Evolutionary conservation across 2,888 invertebrate species (phyloP).

Genomic region (Fragum sueziense): DNA sequence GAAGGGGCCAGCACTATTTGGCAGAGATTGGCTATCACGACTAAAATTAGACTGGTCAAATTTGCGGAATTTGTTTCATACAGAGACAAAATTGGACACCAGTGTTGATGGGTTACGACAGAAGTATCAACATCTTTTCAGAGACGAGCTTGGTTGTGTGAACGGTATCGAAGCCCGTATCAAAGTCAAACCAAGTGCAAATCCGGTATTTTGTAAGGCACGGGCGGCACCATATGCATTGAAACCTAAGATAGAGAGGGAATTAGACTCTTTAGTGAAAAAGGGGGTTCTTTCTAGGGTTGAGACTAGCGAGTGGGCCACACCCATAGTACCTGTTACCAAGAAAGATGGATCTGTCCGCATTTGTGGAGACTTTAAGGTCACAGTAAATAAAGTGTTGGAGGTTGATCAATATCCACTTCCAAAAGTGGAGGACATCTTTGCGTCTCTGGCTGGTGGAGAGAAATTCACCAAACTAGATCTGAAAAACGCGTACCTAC

Average conservation of each 20-base stretch:
- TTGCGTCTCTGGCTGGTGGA: conserved; percentile 51
- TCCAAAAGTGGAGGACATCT: conserved; percentile 53
- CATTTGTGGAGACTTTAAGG: conserved; percentile 59
- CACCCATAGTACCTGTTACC: conserved; percentile 59
- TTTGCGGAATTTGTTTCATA: neutral
- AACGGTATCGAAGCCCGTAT: conserved; percentile 24
- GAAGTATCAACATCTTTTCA: neutral
- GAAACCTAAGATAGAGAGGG: conserved; percentile 34
- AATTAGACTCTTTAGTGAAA: conserved; percentile 34
- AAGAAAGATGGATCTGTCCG: conserved; percentile 47
- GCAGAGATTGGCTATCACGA: conserved; percentile 1
- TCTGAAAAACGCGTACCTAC: conserved; percentile 50
- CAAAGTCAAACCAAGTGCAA: conserved; percentile 24
- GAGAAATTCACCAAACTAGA: conserved; percentile 58
- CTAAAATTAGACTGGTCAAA: conserved; percentile 16
- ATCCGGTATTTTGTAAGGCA: conserved; percentile 45
- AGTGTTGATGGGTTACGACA: neutral
- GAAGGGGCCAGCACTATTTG: conserved; percentile 9
- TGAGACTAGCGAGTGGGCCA: conserved; percentile 56
- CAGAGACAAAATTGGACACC: neutral
- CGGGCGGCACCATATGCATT: conserved; percentile 40
- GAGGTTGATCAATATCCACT: conserved; percentile 66
- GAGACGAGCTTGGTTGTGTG: neutral
- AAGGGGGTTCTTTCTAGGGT: conserved; percentile 31
- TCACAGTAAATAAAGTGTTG: conserved; percentile 68